These are phyloP conservation scores for Caranx melampygus DNA, from an alignment of 2,113 vertebrate genomes.

Conservation along the genomic window DNA sequence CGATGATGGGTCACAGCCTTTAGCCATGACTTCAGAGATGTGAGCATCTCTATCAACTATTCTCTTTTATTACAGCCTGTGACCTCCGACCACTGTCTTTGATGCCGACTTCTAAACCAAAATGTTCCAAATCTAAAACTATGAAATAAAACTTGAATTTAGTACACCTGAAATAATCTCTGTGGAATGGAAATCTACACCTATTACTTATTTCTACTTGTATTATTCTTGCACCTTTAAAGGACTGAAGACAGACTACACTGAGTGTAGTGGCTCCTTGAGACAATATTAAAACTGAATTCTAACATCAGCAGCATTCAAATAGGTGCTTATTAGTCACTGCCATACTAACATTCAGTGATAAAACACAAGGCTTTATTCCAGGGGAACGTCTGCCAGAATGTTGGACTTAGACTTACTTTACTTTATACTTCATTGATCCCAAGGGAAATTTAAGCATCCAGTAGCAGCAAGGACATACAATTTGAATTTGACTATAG, in stretches of 20 bases:
- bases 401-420: too few relatives aligned
- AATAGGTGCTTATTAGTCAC: neutral
- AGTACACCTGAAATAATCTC: neutral
- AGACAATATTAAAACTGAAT: too few relatives aligned
- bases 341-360: too few relatives aligned
- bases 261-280: too few relatives aligned
- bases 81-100: slow-evolving; percentile 7
- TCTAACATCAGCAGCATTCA: too few relatives aligned
- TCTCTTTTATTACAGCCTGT: slow-evolving; percentile 11
- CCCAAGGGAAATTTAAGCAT: too few relatives aligned
- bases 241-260: too few relatives aligned
- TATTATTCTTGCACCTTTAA: neutral
- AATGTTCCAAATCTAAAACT: neutral
- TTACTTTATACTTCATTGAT: too few relatives aligned
- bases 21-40: slow-evolving; percentile 7
- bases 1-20: slow-evolving; percentile 22
- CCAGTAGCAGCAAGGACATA: too few relatives aligned
- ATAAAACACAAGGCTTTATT: neutral
- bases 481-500: too few relatives aligned
- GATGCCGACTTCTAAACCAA: neutral
- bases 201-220: neutral
- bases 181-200: neutral
- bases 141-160: neutral
- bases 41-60: slow-evolving; percentile 19
- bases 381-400: too few relatives aligned